Conservation (phyloP, 1,140 invertebrate genomes). For the Drosophila ficusphila region DNA sequence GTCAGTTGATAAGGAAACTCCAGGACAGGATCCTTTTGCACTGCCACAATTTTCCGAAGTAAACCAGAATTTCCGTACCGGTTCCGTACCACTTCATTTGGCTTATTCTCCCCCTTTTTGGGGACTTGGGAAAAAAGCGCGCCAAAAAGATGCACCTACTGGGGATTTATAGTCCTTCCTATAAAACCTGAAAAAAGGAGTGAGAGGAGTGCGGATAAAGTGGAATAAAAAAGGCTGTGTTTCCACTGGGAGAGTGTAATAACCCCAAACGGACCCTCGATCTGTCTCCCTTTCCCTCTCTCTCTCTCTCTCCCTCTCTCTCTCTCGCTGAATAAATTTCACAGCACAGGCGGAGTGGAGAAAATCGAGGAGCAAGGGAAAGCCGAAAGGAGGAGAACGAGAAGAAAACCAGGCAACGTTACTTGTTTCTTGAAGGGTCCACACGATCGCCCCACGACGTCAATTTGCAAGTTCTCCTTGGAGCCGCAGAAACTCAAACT, state of each 20-base stretch:
- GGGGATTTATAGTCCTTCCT: constrained; percentile 40
- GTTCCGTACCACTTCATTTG: constrained; percentile 8
- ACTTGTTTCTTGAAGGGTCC: constrained; percentile 65
- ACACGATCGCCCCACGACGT: constrained; percentile 63
- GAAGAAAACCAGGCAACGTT: constrained; percentile 29
- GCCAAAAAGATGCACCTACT: constrained; percentile 34
- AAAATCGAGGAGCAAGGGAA: constrained; percentile 3
- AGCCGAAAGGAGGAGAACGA: constrained; percentile 27
- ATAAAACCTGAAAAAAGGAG: constrained; percentile 18
- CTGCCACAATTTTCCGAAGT: constrained; percentile 6
- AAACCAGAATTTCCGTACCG: constrained; percentile 2
- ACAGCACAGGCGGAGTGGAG: constrained; percentile 29
- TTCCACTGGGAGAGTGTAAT: constrained; percentile 53
- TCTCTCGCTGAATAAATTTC: constrained; percentile 42
- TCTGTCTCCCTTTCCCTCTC: constrained; percentile 16
- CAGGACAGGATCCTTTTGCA: neutral
- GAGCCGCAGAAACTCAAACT: constrained; percentile 31
- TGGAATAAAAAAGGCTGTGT: constrained; percentile 15
- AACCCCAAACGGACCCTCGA: constrained; percentile 58
- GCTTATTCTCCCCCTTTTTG: neutral
- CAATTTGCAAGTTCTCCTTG: constrained; percentile 67
- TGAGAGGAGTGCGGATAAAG: constrained; percentile 2
- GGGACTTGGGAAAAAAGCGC: constrained; percentile 22
- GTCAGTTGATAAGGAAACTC: constrained; percentile 4
- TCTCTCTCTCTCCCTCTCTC: neutral